These are phyloP conservation scores for Saguinus imperator DNA, from an alignment of 2,113 vertebrate species.

Conservation along the genomic window DNA sequence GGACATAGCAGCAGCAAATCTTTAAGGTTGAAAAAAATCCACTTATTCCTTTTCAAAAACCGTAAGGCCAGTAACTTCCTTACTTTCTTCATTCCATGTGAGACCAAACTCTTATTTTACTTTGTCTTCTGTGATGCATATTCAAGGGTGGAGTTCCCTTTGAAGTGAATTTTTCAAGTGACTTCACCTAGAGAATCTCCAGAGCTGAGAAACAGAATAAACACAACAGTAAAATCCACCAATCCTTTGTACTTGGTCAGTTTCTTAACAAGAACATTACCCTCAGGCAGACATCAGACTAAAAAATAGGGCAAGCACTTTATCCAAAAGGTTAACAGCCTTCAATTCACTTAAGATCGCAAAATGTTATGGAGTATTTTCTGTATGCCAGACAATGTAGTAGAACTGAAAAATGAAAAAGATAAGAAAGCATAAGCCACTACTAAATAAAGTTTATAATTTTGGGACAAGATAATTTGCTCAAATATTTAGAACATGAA, in stretches of 20 bases:
- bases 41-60: not conserved
- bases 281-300: conserved; percentile 50
- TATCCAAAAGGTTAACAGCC: conserved; percentile 56
- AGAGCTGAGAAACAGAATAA: conserved; percentile 62
- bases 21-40: not conserved
- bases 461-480: not conserved
- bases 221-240: conserved; percentile 56
- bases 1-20: not conserved
- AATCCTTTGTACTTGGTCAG: conserved; percentile 30
- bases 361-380: conserved; percentile 3
- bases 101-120: conserved; percentile 26
- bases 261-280: conserved; percentile 67
- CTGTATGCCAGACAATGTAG: not conserved
- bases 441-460: not conserved
- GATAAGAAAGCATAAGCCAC: not conserved
- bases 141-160: not conserved
- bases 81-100: not conserved
- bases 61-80: not conserved
- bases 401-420: conserved; percentile 18
- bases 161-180: conserved; percentile 57
- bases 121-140: conserved; percentile 15
- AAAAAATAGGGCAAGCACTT: conserved; percentile 39
- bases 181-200: conserved; percentile 54
- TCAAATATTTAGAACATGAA: not conserved
- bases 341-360: conserved; percentile 32